Percentiles rank a stretch among this genome's conserved stretches.
Conservation (phyloP, 2,888 invertebrate genomes). For the Microplitis deprimator region DNA sequence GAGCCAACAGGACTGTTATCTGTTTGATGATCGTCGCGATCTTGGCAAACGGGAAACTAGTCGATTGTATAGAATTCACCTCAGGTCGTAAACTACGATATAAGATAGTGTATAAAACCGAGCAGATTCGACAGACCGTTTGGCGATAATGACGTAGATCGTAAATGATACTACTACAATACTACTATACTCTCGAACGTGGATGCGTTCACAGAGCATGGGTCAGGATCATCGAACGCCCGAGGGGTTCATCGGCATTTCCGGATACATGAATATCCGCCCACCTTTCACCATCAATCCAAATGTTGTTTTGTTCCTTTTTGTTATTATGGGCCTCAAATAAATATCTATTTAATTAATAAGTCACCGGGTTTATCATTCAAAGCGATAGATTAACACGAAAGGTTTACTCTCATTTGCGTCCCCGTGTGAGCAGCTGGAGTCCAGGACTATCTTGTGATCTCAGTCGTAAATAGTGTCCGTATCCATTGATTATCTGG, state of each 20-base stretch:
- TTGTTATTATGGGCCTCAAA: not conserved
- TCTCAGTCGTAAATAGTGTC: conserved; percentile 22
- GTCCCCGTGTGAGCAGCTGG: conserved; percentile 6
- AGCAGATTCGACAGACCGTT: conserved; percentile 23
- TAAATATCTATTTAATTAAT: not conserved
- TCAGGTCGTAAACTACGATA: conserved; percentile 26
- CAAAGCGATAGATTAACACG: not conserved
- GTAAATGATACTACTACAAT: conserved; percentile 31
- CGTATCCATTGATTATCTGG: conserved; percentile 21
- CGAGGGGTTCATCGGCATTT: conserved; percentile 19
- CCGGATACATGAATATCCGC: conserved; percentile 28
- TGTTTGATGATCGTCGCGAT: conserved; percentile 27
- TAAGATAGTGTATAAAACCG: conserved; percentile 25
- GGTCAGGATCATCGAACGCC: conserved; percentile 25
- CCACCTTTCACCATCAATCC: conserved; percentile 3
- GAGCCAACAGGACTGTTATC: conserved; percentile 17
- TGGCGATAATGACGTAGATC: conserved; percentile 29
- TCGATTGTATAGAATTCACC: conserved; percentile 30
- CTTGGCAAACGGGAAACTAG: conserved; percentile 11
- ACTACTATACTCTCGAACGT: not conserved
- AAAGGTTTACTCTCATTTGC: not conserved
- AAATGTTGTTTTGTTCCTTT: not conserved
- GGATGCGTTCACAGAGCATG: not conserved
- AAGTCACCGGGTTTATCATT: not conserved
- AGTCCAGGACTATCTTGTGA: conserved; percentile 19